Percentiles rank a stretch among this genome's conserved stretches.
These are phyloP conservation scores for Scaptodrosophila latifasciaeformis DNA, from an alignment of 2,888 invertebrate genomes.

Conservation along the genomic window DNA sequence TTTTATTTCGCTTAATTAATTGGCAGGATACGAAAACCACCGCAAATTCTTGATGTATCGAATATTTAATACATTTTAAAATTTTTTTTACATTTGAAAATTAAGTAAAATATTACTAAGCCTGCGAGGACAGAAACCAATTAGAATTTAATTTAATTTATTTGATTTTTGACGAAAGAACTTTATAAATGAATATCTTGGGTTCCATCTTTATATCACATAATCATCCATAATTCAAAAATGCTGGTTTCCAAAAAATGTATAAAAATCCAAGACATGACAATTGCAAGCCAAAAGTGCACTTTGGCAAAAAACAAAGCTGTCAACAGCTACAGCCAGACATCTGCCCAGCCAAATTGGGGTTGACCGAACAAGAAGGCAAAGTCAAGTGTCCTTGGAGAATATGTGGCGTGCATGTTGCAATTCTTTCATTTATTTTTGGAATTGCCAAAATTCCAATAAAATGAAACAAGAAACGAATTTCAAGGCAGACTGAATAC, in stretches of 20 bases:
- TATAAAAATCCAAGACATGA: slow-evolving; percentile 30
- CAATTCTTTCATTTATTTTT: slow-evolving; percentile 28
- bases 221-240: too few species aligned
- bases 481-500: slow-evolving; percentile 8
- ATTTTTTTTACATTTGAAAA: too few species aligned
- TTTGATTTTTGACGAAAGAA: too few species aligned
- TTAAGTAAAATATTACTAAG: too few species aligned
- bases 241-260: slow-evolving; percentile 21
- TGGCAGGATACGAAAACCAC: slow-evolving; percentile 59
- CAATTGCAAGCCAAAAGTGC: slow-evolving; percentile 34
- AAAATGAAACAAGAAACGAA: slow-evolving; percentile 50
- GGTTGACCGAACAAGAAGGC: slow-evolving; percentile 32
- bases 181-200: too few species aligned
- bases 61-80: too few species aligned
- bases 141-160: too few species aligned
- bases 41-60: too few species aligned
- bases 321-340: slow-evolving; percentile 53
- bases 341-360: slow-evolving; percentile 13
- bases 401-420: slow-evolving; percentile 43
- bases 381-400: slow-evolving; percentile 72
- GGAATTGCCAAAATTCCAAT: slow-evolving; percentile 40
- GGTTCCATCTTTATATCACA: too few species aligned
- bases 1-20: slow-evolving; percentile 71
- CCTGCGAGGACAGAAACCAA: too few species aligned
- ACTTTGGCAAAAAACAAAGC: slow-evolving; percentile 43